phyloP scores from a whole-genome alignment of 2,113 vertebrate species.

The Dolichotis patagonum region DNA sequence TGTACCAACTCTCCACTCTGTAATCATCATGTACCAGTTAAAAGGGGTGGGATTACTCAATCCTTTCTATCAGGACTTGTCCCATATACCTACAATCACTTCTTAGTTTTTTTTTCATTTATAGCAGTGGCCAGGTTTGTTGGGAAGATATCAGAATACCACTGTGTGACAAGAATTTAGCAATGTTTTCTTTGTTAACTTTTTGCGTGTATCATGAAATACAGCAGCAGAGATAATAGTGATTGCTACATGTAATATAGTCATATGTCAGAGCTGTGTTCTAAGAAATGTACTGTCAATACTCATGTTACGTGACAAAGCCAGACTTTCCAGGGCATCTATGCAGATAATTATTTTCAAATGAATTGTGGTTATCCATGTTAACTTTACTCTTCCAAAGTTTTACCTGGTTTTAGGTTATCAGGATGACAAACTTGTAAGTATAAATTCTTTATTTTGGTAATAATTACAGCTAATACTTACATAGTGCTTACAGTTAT shows the following conservation, averaged over 20 bases:
- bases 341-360: neutral
- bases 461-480: neutral
- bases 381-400: neutral
- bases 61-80: neutral
- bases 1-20: neutral
- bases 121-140: neutral
- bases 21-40: neutral
- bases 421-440: neutral
- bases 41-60: neutral
- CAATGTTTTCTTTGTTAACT: neutral
- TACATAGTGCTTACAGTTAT: neutral
- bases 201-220: neutral
- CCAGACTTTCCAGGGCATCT: neutral
- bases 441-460: constrained; percentile 1
- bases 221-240: neutral
- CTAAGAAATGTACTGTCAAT: neutral
- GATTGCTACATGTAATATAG: neutral
- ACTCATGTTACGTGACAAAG: neutral
- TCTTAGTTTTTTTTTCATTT: neutral
- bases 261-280: neutral
- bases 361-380: neutral
- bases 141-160: neutral
- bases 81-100: neutral
- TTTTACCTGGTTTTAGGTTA: neutral
- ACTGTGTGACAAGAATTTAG: neutral